Evolutionary conservation across 2,888 invertebrate species (phyloP), one percentile per base, ranked within the genome.

Genomic region (Cephus pulcher): DNA sequence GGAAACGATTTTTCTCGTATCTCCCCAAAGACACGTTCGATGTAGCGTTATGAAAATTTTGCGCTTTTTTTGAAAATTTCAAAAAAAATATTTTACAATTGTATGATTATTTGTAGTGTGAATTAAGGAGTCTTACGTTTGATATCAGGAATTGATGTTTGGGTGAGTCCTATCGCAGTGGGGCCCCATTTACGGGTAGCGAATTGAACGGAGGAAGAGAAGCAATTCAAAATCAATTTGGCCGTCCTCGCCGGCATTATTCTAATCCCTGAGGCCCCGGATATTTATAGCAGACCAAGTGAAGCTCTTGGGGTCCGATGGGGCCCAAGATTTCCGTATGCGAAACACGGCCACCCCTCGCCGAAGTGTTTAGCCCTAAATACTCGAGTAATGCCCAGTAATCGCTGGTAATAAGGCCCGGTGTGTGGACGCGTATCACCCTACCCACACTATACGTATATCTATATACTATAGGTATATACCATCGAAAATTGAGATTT

Each of bases 361-460:
- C 81, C 82, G 80, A 76, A 76, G 79, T 87, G 86, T 88, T 89
- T 89, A 89, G 87, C 86, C 83, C 86, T 87, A 89, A 89, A 89
- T 88, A 89, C 86, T 84, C 83, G 85, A 86, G 84, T 89, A 89
- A 89, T 88, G 85, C 80, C 83, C 82, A 82, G 85, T 89, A 89
- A 89, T 89, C 87, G 86, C 79, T 83, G 84, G 84, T 88, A 87
- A 89, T 88, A 84, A 88, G 86, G 84, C 76, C 79, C 79, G 81
- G 80, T 82, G 83, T 76, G 75, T 56, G 56, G 56, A 56, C 56
- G 56, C 56, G 56, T 23, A 56, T 56, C 56, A 23, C 9, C 56
- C 56, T 56, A 23, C 56, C 56, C 23, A 23, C 56, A 11, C 56
- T 23, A 56, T 56, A 56, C 56, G 56, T 23, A 9, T 11, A 35